A percentile compares a stretch with the other conserved stretches of the same genome.
These are phyloP conservation scores for Zaprionus lachaisei DNA, from an alignment of 1,140 invertebrate species.

Conservation along the genomic window DNA sequence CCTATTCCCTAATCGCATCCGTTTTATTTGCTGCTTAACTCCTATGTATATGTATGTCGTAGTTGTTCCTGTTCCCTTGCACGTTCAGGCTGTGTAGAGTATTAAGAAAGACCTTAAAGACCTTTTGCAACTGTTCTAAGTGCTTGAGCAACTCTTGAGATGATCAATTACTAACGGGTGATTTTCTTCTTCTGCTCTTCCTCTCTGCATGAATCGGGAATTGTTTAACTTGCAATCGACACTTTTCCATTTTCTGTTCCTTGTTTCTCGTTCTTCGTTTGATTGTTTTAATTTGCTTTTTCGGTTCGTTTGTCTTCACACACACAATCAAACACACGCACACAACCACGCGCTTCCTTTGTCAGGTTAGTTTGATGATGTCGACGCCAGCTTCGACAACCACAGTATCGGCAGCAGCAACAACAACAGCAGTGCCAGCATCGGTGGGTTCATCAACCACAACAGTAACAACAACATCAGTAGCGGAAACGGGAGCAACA, in stretches of 20 bases:
- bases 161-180: conserved; percentile 44
- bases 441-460: conserved; percentile 12
- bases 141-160: conserved; percentile 5
- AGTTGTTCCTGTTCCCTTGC: background rate
- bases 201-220: conserved; percentile 93
- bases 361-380: conserved; percentile 96
- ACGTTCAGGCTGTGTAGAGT: background rate
- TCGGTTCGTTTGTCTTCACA: conserved; percentile 88
- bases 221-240: conserved; percentile 69
- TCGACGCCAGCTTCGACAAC: conserved; percentile 84
- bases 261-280: conserved; percentile 35
- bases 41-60: conserved; percentile 19
- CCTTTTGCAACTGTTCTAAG: background rate
- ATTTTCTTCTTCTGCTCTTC: conserved; percentile 20
- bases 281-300: conserved; percentile 51
- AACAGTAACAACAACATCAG: conserved; percentile 20
- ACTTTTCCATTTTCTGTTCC: conserved; percentile 14
- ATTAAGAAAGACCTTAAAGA: background rate
- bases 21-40: conserved; percentile 60
- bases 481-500: conserved; percentile 9
- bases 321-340: conserved; percentile 87
- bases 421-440: conserved; percentile 16
- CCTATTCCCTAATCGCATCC: conserved; percentile 60
- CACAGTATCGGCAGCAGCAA: conserved; percentile 30
- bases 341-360: conserved; percentile 90